Evolutionary conservation across 2,888 invertebrate species (phyloP).

Genomic region (Nephrotoma appendiculata): DNA sequence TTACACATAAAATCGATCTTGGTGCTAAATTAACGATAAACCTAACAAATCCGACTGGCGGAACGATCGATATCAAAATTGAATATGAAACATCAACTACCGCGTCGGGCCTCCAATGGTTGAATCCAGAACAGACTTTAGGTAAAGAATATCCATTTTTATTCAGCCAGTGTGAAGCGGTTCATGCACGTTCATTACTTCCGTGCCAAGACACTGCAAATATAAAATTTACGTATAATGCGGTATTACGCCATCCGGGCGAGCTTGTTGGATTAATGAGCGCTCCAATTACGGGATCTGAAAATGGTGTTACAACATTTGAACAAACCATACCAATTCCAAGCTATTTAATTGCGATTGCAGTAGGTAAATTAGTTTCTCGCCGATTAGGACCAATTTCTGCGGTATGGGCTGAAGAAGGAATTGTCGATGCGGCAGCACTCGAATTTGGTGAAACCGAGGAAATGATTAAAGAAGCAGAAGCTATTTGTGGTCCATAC

Average conservation of each 20-base stretch:
- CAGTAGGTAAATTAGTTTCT: conserved; percentile 65
- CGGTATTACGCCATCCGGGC: conserved; percentile 53
- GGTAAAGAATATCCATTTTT: conserved; percentile 76
- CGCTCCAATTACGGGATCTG: conserved; percentile 41
- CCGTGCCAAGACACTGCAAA: conserved; percentile 90
- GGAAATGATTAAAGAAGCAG: conserved; percentile 64
- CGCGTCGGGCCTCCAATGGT: conserved; percentile 80
- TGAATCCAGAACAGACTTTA: conserved; percentile 71
- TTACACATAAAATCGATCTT: conserved; percentile 50
- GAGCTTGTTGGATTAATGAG: conserved; percentile 80
- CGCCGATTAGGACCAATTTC: conserved; percentile 63
- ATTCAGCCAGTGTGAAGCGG: conserved; percentile 75
- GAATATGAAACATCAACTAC: conserved; percentile 62
- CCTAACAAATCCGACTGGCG: conserved; percentile 37
- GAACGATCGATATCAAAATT: conserved; percentile 38
- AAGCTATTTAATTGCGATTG: conserved; percentile 79
- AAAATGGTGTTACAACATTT: conserved; percentile 40
- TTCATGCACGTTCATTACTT: conserved; percentile 75
- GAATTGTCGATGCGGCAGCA: conserved; percentile 65
- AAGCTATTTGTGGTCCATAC: conserved; percentile 73
- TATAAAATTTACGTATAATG: conserved; percentile 74
- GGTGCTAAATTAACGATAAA: conserved; percentile 64
- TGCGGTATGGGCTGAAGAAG: conserved; percentile 81
- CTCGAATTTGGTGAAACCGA: conserved; percentile 85
- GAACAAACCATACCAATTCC: conserved; percentile 71